Conservation (phyloP, 2,888 invertebrate species). For the Thecophora atra region DNA sequence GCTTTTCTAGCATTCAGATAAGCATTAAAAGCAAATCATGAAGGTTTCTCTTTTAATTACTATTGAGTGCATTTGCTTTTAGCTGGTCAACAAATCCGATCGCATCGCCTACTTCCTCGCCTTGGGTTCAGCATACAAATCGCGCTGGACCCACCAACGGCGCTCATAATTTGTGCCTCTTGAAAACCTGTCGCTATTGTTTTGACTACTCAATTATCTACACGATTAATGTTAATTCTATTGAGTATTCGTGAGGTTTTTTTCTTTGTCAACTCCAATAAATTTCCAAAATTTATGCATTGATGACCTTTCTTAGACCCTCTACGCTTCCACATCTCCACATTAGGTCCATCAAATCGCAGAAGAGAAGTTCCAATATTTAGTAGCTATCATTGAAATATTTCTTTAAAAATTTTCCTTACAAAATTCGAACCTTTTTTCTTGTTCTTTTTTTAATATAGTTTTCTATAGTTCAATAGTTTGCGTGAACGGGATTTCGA, state of each 20-base stretch:
- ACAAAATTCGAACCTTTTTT: too few relatives aligned
- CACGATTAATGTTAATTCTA: constrained; percentile 9
- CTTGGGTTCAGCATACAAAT: background rate
- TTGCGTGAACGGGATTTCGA: background rate
- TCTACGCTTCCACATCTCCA: background rate
- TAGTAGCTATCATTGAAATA: background rate
- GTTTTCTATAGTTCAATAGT: background rate
- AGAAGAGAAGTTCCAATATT: background rate
- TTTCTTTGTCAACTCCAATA: background rate
- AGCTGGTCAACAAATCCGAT: too few relatives aligned
- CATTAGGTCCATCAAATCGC: background rate
- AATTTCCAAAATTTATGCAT: constrained; percentile 3
- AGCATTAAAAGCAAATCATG: too few relatives aligned
- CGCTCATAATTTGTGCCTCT: background rate
- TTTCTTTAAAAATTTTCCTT: background rate
- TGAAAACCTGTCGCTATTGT: constrained; percentile 11
- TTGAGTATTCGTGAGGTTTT: background rate
- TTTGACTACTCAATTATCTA: constrained; percentile 32
- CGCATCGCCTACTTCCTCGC: background rate
- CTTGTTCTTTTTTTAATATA: background rate
- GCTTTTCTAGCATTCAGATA: too few relatives aligned
- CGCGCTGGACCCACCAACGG: background rate
- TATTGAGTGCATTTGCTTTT: too few relatives aligned
- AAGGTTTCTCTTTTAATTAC: too few relatives aligned
- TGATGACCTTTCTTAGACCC: background rate